Base-by-base conservation (phyloP, 2,797 vertebrate genomes). In the Naso thynnoides region DNA sequence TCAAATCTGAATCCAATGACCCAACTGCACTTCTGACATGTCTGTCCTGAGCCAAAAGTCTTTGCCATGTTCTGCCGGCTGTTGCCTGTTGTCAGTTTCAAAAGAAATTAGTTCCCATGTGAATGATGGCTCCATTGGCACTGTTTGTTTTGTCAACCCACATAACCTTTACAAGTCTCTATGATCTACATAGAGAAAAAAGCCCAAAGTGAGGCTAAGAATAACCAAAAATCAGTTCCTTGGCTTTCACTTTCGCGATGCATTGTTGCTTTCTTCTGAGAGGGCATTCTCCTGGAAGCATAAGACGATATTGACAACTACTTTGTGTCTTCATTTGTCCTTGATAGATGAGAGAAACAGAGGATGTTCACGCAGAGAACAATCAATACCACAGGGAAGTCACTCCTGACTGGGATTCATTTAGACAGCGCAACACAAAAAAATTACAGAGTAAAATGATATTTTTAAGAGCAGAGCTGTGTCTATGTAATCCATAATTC, bases 321-420 rank as follows among this genome's bases (percentile, higher is more conserved):
- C 53, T 52, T 36, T 67, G 53, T 67, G 55, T 75, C 56, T 67
- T 48, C 61, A 41, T 78, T 73, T 74, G 33, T 50, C 59, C 57
- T 68, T 58, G 67, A 71, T 53, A 73, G 62, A 65, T 47, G 61
- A 65, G 53, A 74, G 55, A 49, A 68, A 57, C 19, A 0, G 11
- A 45, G 27, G 56, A 76, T 61, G 8, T 72, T 71, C 70, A 79
- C 60, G 56, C 74, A 58, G 79, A 75, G 81, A 83, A 83, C 65
- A 76, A 58, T 88, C 84, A 38, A 76, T 78, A 76, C 55, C 67
- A 56, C 74, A 61, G 73, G 48, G 59, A 82, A 77, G 62, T 33
- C 50, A 38, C 76, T 55, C 61, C 65, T 36, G 84, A 47, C 42
- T 67, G 52, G 55, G 24, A 68, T 69, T 70, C 38, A 50, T 21